Base-by-base conservation (phyloP, 2,888 invertebrate genomes). In the Halictus quadricinctus region DNA sequence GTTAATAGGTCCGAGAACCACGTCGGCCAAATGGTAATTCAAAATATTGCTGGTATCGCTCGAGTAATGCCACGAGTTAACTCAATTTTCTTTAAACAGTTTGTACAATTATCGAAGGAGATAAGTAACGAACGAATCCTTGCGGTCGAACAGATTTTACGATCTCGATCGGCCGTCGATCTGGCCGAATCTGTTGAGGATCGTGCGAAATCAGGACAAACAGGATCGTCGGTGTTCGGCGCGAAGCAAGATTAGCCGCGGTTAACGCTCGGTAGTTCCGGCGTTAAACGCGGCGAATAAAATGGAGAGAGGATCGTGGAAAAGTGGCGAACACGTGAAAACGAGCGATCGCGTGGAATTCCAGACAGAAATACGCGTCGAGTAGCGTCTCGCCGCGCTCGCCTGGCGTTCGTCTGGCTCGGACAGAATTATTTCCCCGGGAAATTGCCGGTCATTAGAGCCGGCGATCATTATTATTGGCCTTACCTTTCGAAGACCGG, bases 361-460 rank as follows among this genome's bases (percentile, higher is more conserved):
- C 76, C 48, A 72, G 76, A 41, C 48, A 41, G 41, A 77, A 48
- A 29, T 29, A 72, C 12, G 21, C 54, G 13, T 13, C 13, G 25
- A 60, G 60, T 25, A 13, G 15, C 50, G 54, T 29, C 66, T 29
- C 18, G 66, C 36, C 25, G 25, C 60, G 29, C 25, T 25, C 60
- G 25, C 60, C 50, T 41, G 36, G 21, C n/a, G 50, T 74, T 12
- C 66, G 69, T n/a, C 69, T 18, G 15, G 48, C 58, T 50, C 46
- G 79, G 72, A 81, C 84, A 79, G 81, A 89, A 88, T 88, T 90
- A 88, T 87, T 87, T 88, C 88, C 80, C 77, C 76, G 72, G 80
- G 83, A 90, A 90, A 90, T 90, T 90, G 76, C 88, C 72, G 85
- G 83, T 89, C 86, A 89, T 90, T 90, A 90, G 73, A 69, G 77